A percentile compares a stretch with the other conserved stretches of the same genome.
These are phyloP conservation scores for Prunella himalayana DNA, from an alignment of 2,113 vertebrate genomes.

Conservation along the genomic window DNA sequence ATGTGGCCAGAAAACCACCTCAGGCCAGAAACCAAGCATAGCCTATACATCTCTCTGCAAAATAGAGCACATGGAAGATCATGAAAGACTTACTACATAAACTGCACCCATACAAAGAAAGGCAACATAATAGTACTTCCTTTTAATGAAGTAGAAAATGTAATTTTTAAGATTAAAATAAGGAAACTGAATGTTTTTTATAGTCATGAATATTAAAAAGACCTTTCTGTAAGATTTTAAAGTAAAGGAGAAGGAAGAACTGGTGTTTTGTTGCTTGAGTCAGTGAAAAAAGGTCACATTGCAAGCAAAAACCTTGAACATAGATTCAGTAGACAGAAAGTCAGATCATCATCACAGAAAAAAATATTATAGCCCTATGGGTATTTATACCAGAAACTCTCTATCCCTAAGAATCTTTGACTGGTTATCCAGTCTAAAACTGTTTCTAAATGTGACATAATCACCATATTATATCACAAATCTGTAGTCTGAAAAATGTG, in stretches of 20 bases:
- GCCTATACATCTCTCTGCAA: not conserved
- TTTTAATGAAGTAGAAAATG: not conserved
- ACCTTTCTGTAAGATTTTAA: not conserved
- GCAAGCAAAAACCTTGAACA: not conserved
- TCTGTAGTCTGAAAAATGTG: not conserved
- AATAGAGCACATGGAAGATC: not conserved
- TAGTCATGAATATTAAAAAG: not conserved
- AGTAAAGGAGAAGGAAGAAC: not conserved
- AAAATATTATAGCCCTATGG: not conserved
- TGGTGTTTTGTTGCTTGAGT: not conserved
- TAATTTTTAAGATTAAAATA: not conserved
- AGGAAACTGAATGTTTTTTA: not conserved
- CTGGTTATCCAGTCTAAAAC: not conserved
- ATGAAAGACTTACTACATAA: not conserved
- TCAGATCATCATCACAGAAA: not conserved
- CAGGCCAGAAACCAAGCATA: not conserved
- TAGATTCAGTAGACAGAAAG: not conserved
- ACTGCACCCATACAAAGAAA: not conserved
- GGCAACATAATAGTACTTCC: not conserved
- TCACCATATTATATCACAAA: not conserved
- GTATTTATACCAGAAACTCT: not conserved
- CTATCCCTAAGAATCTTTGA: not conserved
- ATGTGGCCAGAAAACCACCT: slow-evolving; percentile 2
- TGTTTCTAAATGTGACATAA: not conserved
- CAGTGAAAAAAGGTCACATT: not conserved